Evolutionary conservation across 2,888 invertebrate species (phyloP), one percentile per base, ranked within the genome.

Genomic region (Uropetala carovei): DNA sequence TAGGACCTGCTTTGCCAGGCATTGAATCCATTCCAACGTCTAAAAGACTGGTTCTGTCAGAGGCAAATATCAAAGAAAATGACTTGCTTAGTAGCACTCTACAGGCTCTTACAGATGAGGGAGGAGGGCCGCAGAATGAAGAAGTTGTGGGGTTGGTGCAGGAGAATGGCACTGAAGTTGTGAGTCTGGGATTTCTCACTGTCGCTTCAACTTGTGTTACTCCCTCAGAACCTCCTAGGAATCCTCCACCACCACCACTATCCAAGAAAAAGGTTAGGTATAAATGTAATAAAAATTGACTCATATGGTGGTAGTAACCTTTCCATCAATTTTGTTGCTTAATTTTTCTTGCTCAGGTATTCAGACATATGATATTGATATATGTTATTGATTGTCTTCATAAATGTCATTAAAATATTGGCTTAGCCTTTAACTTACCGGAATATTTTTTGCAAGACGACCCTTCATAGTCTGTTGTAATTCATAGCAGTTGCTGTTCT

Each of bases 181-280:
- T 89, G 43, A 89, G 89, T 13, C n/a, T 89, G 16, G 68, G 64
- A 43, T 89, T 89, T 89, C 68, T 89, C 60, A 89, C 89, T 2
- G 43, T 89, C 64, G 64, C 64, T 8, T 30, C 27, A 68, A 18
- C 83, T 5, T 83, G 83, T 18, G 18, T 56, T 11, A n/a, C 89
- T 30, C 43, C 43, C 60, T 8, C 60, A 10, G 60, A n/a, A 13
- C n/a, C 30, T n/a, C 64, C 59, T 86, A 30, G 18, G 0, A 10
- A 22, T 9, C 86, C 27, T 8, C 9, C 64, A 16, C 64, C 43
- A 30, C 27, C 86, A n/a, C 43, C n/a, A 30, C 43, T 43, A 30
- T n/a, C 13, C 18, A 89, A 89, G 18, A 89, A 89, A 14, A 89
- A 89, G 89, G 89, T 89, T 27, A 11, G 89, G 8, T 8, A 56